Base-by-base conservation (phyloP, 2,797 vertebrate species). In the Sebastiscus tertius region DNA sequence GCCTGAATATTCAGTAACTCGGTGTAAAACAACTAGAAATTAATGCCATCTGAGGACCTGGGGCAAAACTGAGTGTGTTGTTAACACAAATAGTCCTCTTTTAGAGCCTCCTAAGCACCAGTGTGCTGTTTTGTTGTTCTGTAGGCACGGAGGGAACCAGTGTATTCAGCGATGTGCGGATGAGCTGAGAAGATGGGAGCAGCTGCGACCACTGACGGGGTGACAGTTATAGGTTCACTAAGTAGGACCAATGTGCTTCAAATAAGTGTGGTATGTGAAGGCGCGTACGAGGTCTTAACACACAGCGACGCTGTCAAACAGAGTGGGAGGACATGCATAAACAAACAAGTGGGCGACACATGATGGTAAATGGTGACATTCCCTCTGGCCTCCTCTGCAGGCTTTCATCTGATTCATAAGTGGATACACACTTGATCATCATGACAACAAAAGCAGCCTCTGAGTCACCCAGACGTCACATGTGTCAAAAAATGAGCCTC, bases 331-430 rank as follows among this genome's bases (percentile, higher is more conserved):
- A 93, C 68, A 77, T 63, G 69, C 72, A 34, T 83, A 90, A 92
- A 92, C 91, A 94, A 94, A 92, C 91, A 91, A 92, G 87, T 88
- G 93, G 66, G 73, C 33, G 85, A 91, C 94, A 95, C 80, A 91
- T 94, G 93, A 90, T 54, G 73, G 64, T 54, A 77, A 75, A 78
- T 83, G 79, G 83, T 70, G 68, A 74, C 72, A 55, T 63, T 87
- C 76, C 77, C 88, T 85, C 77, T 87, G 87, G 87, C 87, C 70
- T 87, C 80, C 61, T 49, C 72, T 78, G 72, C 79, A 64, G 80
- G 80, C 93, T 94, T 95, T 95, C 87, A 94, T 92, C 85, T 84
- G 77, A 85, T 84, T 88, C 84, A 86, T 88, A 83, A 89, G 71
- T 55, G 2, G 86, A 85, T 61, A 61, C 65, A 60, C 76, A 74